Base-by-base conservation (phyloP, 2,888 invertebrate species). In the Phanerotoma sp. region DNA sequence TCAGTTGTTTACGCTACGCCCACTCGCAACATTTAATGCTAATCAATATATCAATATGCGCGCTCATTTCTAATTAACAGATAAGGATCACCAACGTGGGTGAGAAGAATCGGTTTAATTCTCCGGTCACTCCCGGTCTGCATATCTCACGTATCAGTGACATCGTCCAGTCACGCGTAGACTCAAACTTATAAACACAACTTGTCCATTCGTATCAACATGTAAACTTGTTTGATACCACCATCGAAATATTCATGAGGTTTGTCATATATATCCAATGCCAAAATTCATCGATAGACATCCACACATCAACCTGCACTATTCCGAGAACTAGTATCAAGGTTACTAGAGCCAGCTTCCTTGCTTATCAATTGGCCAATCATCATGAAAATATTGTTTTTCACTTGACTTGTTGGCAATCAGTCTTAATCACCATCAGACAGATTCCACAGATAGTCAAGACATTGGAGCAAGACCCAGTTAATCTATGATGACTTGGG, bases 301-400 rank as follows among this genome's bases (percentile, higher is more conserved):
- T 25, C 25, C 25, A n/a, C n/a, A n/a, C 25, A 25, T 7, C 1
- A 25, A 25, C 25, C 25, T 25, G 25, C 25, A 25, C 5, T 25
- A 5, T 2, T 25, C 25, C 25, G 9, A 3, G 25, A 25, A 65
- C 54, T 56, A 13, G 64, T 60, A 63, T 66, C 60, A 65, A 64
- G 64, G 64, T 66, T 66, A 68, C 60, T 62, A 58, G 64, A 66
- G 61, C 64, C 60, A 55, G 54, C 62, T 62, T 66, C 62, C 63
- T 68, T 54, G 45, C 7, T 37, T 30, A 47, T 21, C 30, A 33
- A 59, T 62, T 62, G 57, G 58, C 3, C 25, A 25, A 25, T 25
- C 25, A 25, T 9, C 25, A 25, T 62, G 62, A 69, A 66, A 69
- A 66, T 65, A 58, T 59, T 45, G 25, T 25, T 25, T 25, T 25